These are phyloP conservation scores for Paraescarpia echinospica DNA, from an alignment of 1,140 invertebrate species.

Conservation along the genomic window DNA sequence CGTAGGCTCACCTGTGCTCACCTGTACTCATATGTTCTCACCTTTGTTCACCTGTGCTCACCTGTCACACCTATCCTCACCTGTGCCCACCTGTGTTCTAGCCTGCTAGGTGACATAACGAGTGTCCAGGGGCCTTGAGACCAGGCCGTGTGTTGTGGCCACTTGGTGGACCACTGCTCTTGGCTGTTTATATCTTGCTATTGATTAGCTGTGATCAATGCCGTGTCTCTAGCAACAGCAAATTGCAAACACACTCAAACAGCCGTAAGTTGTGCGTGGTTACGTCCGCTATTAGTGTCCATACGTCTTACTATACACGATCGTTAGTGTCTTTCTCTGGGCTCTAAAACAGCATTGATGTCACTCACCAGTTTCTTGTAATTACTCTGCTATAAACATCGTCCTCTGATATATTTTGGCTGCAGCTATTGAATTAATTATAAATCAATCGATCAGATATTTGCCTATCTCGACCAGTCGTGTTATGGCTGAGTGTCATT, in stretches of 20 bases:
- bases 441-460: not conserved
- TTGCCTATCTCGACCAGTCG: not conserved
- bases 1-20: too few species aligned
- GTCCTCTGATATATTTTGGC: not conserved
- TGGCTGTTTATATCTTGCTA: not conserved
- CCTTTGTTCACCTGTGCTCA: not conserved
- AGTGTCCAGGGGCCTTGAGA: not conserved
- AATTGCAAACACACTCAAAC: not conserved
- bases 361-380: not conserved
- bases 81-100: not conserved
- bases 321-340: not conserved
- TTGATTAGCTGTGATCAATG: not conserved
- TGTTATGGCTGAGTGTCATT: not conserved
- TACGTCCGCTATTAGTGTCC: not conserved
- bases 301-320: not conserved
- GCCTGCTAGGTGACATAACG: not conserved
- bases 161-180: not conserved
- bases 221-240: not conserved
- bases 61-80: not conserved
- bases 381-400: not conserved
- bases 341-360: not conserved
- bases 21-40: too few species aligned
- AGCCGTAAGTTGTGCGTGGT: not conserved
- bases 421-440: not conserved
- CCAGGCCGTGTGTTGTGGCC: not conserved